These are phyloP conservation scores for Psittacus erithacus DNA, from an alignment of 2,113 vertebrate genomes.

Conservation along the genomic window DNA sequence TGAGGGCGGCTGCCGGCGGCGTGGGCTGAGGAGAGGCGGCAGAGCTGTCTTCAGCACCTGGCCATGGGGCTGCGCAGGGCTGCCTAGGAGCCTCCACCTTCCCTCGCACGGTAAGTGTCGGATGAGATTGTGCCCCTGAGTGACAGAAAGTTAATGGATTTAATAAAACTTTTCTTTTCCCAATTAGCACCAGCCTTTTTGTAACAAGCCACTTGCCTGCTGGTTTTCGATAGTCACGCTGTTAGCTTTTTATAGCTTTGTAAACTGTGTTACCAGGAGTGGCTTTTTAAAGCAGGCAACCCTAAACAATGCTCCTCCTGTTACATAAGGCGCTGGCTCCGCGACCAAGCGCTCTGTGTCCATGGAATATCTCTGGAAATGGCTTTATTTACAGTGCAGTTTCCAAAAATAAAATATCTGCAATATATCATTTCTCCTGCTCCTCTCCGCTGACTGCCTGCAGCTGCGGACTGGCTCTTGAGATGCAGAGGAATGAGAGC, in stretches of 20 bases:
- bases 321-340: constrained; percentile 74
- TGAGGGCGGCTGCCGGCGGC: constrained; percentile 1
- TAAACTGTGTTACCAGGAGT: constrained; percentile 73
- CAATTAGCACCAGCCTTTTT: not conserved
- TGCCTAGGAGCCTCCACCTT: constrained; percentile 57
- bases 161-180: not conserved
- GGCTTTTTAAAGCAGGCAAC: constrained; percentile 61
- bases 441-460: constrained; percentile 43
- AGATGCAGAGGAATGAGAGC: constrained; percentile 26
- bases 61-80: constrained; percentile 55
- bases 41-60: constrained; percentile 79
- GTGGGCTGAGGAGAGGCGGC: not conserved
- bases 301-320: constrained; percentile 76
- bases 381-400: constrained; percentile 73
- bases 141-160: not conserved
- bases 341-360: constrained; percentile 52
- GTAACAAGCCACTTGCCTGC: not conserved
- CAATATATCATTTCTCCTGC: constrained; percentile 53
- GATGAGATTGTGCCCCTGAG: not conserved
- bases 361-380: constrained; percentile 75
- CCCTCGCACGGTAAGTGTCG: constrained; percentile 69
- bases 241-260: constrained; percentile 67
- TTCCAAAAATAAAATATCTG: constrained; percentile 75
- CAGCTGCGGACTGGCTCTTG: constrained; percentile 31
- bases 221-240: constrained; percentile 4